phyloP scores from a whole-genome alignment of 2,113 vertebrate species.

The Podarcis cretensis region DNA sequence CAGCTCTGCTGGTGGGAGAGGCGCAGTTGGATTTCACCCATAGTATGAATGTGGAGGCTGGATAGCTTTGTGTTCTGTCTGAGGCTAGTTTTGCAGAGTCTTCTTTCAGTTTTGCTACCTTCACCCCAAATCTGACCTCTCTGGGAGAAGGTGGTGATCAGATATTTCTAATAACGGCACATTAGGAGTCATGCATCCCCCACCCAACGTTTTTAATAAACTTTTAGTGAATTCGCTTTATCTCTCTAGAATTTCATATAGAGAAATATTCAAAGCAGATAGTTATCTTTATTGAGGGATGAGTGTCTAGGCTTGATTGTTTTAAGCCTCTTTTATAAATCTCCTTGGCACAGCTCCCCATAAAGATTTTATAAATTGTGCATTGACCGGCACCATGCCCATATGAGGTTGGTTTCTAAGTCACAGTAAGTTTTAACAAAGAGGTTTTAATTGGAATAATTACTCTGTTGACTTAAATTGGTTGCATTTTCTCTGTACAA shows the following conservation, averaged over 20 bases:
- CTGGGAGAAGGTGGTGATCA: background rate
- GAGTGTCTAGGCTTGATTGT: background rate
- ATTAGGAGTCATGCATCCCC: background rate
- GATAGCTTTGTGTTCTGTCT: background rate
- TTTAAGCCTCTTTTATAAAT: background rate
- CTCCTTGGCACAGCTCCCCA: constrained; percentile 24
- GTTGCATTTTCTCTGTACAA: constrained; percentile 49
- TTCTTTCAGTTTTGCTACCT: background rate
- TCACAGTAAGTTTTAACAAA: constrained; percentile 50
- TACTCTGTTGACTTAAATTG: constrained; percentile 58
- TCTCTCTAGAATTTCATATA: background rate
- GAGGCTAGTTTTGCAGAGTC: background rate
- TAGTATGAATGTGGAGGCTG: background rate
- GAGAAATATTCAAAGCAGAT: constrained; percentile 16
- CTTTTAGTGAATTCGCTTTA: background rate
- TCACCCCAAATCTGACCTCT: background rate
- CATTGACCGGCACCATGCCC: background rate
- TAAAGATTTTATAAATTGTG: background rate
- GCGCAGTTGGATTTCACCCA: too few relatives aligned
- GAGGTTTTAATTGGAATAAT: constrained; percentile 55
- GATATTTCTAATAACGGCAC: background rate
- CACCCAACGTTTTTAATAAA: background rate
- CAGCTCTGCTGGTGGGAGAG: too few relatives aligned
- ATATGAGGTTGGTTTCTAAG: constrained; percentile 11
- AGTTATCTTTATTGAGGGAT: background rate